A percentile compares a stretch with the other conserved stretches of the same genome.
These are phyloP conservation scores for Orientallactaga sibirica DNA, from an alignment of 2,797 vertebrate species.

Conservation along the genomic window DNA sequence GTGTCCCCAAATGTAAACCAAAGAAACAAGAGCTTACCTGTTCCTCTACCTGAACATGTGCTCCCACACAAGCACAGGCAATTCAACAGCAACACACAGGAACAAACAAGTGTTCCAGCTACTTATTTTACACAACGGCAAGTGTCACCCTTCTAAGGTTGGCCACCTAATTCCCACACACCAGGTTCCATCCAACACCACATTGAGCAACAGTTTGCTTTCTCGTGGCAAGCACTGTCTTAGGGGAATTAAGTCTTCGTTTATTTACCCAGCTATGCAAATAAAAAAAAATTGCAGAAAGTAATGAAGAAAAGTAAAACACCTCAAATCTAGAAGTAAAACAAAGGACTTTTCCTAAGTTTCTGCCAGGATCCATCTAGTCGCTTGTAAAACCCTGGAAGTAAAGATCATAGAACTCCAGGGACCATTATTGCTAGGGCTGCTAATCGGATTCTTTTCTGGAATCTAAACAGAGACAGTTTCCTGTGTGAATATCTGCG, in stretches of 20 bases:
- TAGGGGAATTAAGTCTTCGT: slow-evolving; percentile 55
- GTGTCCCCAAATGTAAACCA: slow-evolving; percentile 12
- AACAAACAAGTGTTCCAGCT: neutral
- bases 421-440: neutral
- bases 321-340: slow-evolving; percentile 69
- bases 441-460: neutral
- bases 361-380: neutral
- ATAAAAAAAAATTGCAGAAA: slow-evolving; percentile 59
- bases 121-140: neutral
- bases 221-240: slow-evolving; percentile 59
- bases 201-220: slow-evolving; percentile 69
- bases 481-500: slow-evolving; percentile 48
- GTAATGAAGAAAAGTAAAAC: slow-evolving; percentile 60
- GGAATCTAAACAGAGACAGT: neutral
- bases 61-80: slow-evolving; percentile 21
- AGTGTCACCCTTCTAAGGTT: neutral
- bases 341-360: slow-evolving; percentile 45
- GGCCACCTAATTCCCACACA: neutral
- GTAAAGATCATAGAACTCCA: slow-evolving; percentile 28
- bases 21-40: slow-evolving; percentile 56
- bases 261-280: slow-evolving; percentile 78
- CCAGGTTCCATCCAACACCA: neutral
- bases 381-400: slow-evolving; percentile 20
- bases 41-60: slow-evolving; percentile 36
- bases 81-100: neutral